These are phyloP conservation scores for Arctia plantaginis DNA, from an alignment of 2,888 invertebrate species.

Conservation along the genomic window DNA sequence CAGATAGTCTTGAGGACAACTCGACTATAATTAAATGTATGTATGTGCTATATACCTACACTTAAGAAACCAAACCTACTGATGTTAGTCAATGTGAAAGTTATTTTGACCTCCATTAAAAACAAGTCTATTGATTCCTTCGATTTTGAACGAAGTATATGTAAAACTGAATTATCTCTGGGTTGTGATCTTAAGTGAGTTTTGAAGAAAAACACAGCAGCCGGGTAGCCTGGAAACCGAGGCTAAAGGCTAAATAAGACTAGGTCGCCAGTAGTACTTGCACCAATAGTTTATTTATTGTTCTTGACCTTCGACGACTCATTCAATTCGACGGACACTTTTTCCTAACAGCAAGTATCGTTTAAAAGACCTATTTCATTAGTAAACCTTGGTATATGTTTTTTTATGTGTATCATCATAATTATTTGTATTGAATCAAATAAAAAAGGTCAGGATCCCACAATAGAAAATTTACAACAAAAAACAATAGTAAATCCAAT, in stretches of 20 bases:
- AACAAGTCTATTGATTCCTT: neutral
- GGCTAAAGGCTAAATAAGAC: neutral
- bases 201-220: neutral
- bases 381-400: neutral
- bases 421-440: neutral
- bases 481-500: constrained; percentile 43
- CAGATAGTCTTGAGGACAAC: constrained; percentile 37
- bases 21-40: constrained; percentile 40
- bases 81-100: neutral
- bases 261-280: neutral
- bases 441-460: constrained; percentile 15
- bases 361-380: neutral
- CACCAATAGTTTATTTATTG: neutral
- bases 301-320: too few species aligned
- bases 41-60: neutral
- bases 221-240: neutral
- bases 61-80: neutral
- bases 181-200: neutral
- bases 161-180: too few species aligned
- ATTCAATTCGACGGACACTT: neutral
- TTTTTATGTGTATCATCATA: neutral
- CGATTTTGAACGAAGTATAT: neutral
- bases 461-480: constrained; percentile 19
- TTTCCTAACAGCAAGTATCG: neutral
- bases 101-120: neutral